Evolutionary conservation across 2,888 invertebrate species (phyloP), one percentile per base, ranked within the genome.

Genomic region (Pristionchus fissidentatus): DNA sequence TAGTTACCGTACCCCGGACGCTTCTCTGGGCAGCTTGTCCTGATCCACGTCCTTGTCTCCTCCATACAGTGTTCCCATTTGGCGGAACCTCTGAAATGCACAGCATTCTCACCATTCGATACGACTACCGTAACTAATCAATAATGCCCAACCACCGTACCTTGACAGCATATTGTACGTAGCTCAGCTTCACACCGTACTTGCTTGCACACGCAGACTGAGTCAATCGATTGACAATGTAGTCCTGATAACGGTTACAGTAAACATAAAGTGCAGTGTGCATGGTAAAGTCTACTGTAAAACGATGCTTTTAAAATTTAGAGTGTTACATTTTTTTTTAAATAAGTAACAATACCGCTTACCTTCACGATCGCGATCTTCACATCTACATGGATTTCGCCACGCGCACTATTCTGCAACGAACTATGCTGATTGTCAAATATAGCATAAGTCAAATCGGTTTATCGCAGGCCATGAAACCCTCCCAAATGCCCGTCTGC

Each of bases 111-210:
- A 41, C 10, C 10, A 4, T 41, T 8, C 26, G 41, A 73, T 8
- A 73, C 13, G 26, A 0, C 5, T 15, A 15, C 10, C 19, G 10
- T 10, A 49, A 15, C 15, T 38, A 7, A 35, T 66, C 29, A 32
- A 38, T 38, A 41, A 73, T 15, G 13, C 10, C 10, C 19, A 15
- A 43, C 19, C 13, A 0, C 3, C 32, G 15, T 73, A 73, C 70
- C 70, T 73, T 73, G 1, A 73, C 41, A 26, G 41, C 70, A 26
- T 73, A 73, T n/a, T 73, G 70, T 10, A 73, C 70, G n/a, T 73
- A 73, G 70, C 70, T 73, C 41, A 73, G 43, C 41, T 73, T 73
- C 3, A 73, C 70, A 41, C n/a, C n/a, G 41, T 73, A 73, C 70
- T 73, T 73, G 15, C 10, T 41, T 8, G 70, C 70, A 73, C 70